Percentiles rank a stretch among this genome's conserved stretches.
Evolutionary conservation across 2,888 invertebrate species (phyloP).

Genomic region (Stenchaetothrips biformis): DNA sequence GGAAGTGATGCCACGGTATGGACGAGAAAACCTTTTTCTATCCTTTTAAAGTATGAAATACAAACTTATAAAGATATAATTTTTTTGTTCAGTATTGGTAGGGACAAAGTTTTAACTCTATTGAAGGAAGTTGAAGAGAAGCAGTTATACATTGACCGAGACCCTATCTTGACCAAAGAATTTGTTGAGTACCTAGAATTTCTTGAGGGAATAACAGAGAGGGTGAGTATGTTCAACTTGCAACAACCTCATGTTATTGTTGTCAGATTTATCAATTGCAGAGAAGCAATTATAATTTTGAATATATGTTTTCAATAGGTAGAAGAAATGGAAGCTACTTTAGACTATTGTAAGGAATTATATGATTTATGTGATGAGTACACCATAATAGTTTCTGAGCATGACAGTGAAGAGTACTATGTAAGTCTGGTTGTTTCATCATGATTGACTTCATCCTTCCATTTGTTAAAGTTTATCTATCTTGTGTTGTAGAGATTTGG

Average conservation of each 20-base stretch:
- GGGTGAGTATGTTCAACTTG: conserved; percentile 37
- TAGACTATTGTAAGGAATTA: conserved; percentile 76
- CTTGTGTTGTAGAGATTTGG: conserved; percentile 22
- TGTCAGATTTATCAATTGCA: not conserved
- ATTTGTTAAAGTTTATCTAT: conserved; percentile 26
- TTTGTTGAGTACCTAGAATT: conserved; percentile 66
- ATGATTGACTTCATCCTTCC: conserved; percentile 18
- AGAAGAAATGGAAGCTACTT: conserved; percentile 62
- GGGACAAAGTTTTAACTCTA: not conserved
- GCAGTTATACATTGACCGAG: conserved; percentile 57
- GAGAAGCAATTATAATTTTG: not conserved
- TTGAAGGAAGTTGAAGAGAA: conserved; percentile 57
- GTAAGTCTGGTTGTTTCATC: conserved; percentile 40
- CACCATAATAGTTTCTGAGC: conserved; percentile 63
- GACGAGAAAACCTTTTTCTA: not conserved
- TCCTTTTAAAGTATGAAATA: too few species aligned
- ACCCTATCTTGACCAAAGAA: conserved; percentile 66
- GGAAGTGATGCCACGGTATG: conserved; percentile 59
- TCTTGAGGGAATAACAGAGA: conserved; percentile 60
- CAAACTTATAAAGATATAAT: too few species aligned
- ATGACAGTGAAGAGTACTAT: conserved; percentile 61
- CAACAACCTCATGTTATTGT: conserved; percentile 5
- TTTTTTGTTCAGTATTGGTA: conserved; percentile 45
- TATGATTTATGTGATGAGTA: conserved; percentile 81
- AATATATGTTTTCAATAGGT: conserved; percentile 47